These are phyloP conservation scores for Chrysochloris asiatica DNA, from an alignment of 2,113 vertebrate genomes.

Conservation along the genomic window DNA sequence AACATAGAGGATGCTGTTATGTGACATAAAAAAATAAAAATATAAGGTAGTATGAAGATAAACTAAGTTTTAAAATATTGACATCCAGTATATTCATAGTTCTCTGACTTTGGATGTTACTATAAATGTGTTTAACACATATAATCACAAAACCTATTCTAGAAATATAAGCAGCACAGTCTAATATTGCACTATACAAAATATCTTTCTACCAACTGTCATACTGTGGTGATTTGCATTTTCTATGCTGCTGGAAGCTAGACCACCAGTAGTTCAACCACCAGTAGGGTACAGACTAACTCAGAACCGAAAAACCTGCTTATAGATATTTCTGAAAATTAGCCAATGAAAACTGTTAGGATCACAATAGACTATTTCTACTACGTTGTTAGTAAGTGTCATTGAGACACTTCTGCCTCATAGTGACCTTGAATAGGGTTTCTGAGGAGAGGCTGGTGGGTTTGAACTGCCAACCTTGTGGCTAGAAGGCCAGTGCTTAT, in stretches of 20 bases:
- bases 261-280: background rate
- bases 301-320: too few species aligned
- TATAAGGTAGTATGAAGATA: constrained; percentile 44
- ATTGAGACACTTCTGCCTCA: too few species aligned
- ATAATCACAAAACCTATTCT: background rate
- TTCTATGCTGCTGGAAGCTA: background rate
- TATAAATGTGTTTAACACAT: background rate
- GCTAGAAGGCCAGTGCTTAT: too few species aligned
- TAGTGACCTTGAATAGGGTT: too few species aligned
- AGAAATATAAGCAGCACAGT: background rate
- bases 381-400: too few species aligned
- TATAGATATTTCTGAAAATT: too few species aligned
- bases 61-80: background rate
- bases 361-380: too few species aligned
- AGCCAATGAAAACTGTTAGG: too few species aligned
- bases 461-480: too few species aligned
- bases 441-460: too few species aligned
- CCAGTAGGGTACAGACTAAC: background rate
- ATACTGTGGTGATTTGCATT: background rate
- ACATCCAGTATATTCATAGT: background rate
- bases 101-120: background rate
- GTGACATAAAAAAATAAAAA: background rate
- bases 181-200: background rate
- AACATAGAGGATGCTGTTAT: background rate
- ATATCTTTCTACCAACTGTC: background rate